A percentile compares a stretch with the other conserved stretches of the same genome.
phyloP scores from a whole-genome alignment of 2,888 invertebrate genomes.

The Vesta saturnalis region DNA sequence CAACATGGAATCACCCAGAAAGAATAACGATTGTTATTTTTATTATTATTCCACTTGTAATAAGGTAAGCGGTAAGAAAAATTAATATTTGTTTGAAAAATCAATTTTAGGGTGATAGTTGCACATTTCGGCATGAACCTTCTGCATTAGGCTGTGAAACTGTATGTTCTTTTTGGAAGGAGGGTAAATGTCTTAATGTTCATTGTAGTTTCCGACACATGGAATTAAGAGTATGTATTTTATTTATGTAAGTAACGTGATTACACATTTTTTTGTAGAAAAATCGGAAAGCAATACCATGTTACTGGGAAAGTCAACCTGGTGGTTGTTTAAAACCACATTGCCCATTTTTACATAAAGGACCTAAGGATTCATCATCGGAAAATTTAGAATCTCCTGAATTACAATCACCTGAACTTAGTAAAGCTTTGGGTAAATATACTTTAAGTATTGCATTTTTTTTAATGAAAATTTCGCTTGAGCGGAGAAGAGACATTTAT shows the following conservation, averaged over 20 bases:
- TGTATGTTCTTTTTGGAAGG: constrained; percentile 84
- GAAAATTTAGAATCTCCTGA: constrained; percentile 44
- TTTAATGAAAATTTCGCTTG: too few species aligned
- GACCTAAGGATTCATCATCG: constrained; percentile 52
- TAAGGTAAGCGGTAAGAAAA: constrained; percentile 66
- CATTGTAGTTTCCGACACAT: constrained; percentile 87
- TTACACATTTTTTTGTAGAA: constrained; percentile 66
- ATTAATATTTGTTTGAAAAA: background rate
- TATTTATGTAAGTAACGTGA: background rate
- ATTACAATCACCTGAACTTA: constrained; percentile 37
- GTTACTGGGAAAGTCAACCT: constrained; percentile 89
- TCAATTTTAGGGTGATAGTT: constrained; percentile 75
- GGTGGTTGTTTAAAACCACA: constrained; percentile 86
- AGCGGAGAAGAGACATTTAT: too few species aligned
- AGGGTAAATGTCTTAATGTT: constrained; percentile 80
- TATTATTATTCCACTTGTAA: constrained; percentile 88
- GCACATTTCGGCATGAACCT: constrained; percentile 86
- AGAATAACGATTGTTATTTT: constrained; percentile 89
- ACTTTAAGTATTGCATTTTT: too few species aligned
- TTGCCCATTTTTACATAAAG: constrained; percentile 82
- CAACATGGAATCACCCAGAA: constrained; percentile 75
- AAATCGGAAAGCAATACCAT: constrained; percentile 83
- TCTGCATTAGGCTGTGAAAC: constrained; percentile 84
- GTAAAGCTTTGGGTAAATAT: constrained; percentile 32
- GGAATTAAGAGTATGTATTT: constrained; percentile 75